phyloP scores from a whole-genome alignment of 1,140 invertebrate genomes.

The Nylanderia fulva region DNA sequence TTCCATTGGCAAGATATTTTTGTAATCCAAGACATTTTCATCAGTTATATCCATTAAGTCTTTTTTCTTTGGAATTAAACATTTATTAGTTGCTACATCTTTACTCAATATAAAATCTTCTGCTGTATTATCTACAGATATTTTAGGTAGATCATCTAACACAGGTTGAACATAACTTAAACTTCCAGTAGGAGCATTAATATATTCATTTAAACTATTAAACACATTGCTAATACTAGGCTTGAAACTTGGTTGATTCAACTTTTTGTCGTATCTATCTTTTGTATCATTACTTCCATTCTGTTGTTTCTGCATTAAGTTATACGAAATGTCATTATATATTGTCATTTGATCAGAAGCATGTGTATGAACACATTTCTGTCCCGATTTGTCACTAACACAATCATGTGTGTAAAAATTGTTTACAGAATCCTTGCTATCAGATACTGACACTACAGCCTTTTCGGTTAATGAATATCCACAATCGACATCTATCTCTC shows the following conservation, averaged over 20 bases:
- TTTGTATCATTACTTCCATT: conserved; percentile 76
- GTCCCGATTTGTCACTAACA: conserved; percentile 64
- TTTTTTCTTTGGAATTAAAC: neutral
- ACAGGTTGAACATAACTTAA: conserved; percentile 70
- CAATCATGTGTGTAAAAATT: conserved; percentile 75
- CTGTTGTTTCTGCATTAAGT: conserved; percentile 77
- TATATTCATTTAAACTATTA: conserved; percentile 88
- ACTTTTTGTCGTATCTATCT: conserved; percentile 81
- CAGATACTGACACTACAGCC: neutral
- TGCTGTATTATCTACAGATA: neutral
- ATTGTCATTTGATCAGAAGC: conserved; percentile 71
- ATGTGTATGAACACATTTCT: conserved; percentile 73
- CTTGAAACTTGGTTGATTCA: conserved; percentile 83
- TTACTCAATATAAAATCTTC: conserved; percentile 6
- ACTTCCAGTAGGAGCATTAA: conserved; percentile 83
- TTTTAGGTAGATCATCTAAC: conserved; percentile 35
- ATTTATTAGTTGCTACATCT: neutral
- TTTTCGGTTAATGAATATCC: conserved; percentile 40
- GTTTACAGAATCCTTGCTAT: conserved; percentile 76
- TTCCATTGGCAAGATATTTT: neutral
- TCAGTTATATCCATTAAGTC: neutral
- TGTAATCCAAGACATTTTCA: conserved; percentile 7
- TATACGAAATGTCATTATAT: conserved; percentile 79
- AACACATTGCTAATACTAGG: conserved; percentile 88
- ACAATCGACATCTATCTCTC: conserved; percentile 33